These are phyloP conservation scores for Carassius auratus DNA, from an alignment of 2,113 vertebrate species.

Conservation along the genomic window DNA sequence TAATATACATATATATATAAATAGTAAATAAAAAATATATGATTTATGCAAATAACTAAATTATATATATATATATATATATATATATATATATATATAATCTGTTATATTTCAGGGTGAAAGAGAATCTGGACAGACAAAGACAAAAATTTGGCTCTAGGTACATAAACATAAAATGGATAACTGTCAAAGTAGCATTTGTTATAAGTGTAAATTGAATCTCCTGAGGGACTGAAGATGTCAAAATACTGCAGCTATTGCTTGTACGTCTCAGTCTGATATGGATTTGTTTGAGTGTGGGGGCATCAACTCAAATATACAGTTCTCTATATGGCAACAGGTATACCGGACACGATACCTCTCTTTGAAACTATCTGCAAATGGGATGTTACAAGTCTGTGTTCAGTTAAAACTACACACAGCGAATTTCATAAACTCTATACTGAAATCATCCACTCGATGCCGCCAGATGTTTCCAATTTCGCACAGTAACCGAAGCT, in stretches of 20 bases:
- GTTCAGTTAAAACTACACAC: constrained; percentile 32
- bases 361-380: constrained; percentile 29
- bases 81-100: too few species aligned
- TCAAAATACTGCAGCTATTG: constrained; percentile 11
- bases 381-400: constrained; percentile 31
- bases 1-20: too few species aligned
- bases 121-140: too few species aligned
- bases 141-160: constrained; percentile 21
- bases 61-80: too few species aligned
- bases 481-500: constrained; percentile 60
- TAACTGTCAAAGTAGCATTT: constrained; percentile 38
- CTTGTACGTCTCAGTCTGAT: constrained; percentile 1
- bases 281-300: constrained; percentile 33
- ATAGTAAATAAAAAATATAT: too few species aligned
- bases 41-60: too few species aligned
- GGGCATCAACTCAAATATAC: constrained; percentile 34
- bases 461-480: constrained; percentile 69
- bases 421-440: constrained; percentile 50
- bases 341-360: constrained; percentile 35
- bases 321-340: constrained; percentile 29
- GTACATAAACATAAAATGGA: constrained; percentile 46
- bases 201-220: constrained; percentile 43
- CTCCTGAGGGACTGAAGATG: constrained; percentile 20
- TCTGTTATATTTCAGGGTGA: too few species aligned
- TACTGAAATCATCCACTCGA: constrained; percentile 56